Evolutionary conservation across 2,113 vertebrate genomes (phyloP).

Genomic region (Bufo gargarizans): DNA sequence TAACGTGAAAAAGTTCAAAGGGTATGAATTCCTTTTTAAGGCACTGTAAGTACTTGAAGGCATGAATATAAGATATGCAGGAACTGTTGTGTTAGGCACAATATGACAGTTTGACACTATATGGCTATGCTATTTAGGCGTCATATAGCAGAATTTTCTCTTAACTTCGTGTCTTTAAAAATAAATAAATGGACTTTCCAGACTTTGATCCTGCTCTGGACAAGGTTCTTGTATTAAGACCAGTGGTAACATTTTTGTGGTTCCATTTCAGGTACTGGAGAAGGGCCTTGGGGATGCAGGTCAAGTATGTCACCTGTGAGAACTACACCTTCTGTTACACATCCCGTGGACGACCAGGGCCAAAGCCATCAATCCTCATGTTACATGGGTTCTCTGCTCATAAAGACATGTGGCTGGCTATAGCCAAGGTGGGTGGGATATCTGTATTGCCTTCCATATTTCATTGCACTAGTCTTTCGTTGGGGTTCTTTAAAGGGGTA

Average conservation of each 20-base stretch:
- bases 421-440: constrained; percentile 84
- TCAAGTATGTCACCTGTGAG: constrained; percentile 72
- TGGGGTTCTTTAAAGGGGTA: neutral
- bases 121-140: neutral
- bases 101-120: neutral
- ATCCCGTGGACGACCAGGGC: constrained; percentile 80
- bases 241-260: neutral
- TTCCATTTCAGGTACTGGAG: constrained; percentile 81
- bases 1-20: too few species aligned
- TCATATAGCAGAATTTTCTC: neutral
- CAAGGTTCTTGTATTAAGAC: neutral
- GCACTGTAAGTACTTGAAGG: too few species aligned
- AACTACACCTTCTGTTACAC: constrained; percentile 91
- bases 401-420: constrained; percentile 89
- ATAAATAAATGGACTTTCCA: neutral
- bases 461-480: neutral
- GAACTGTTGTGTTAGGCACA: too few species aligned
- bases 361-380: constrained; percentile 83
- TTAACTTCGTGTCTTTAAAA: neutral
- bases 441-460: neutral
- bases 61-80: too few species aligned
- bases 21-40: too few species aligned
- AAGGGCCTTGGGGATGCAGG: constrained; percentile 80
- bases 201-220: neutral
- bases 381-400: constrained; percentile 91